Evolutionary conservation across 1,140 invertebrate genomes (phyloP), one percentile per base, ranked within the genome.

Genomic region (Penaeus chinensis): DNA sequence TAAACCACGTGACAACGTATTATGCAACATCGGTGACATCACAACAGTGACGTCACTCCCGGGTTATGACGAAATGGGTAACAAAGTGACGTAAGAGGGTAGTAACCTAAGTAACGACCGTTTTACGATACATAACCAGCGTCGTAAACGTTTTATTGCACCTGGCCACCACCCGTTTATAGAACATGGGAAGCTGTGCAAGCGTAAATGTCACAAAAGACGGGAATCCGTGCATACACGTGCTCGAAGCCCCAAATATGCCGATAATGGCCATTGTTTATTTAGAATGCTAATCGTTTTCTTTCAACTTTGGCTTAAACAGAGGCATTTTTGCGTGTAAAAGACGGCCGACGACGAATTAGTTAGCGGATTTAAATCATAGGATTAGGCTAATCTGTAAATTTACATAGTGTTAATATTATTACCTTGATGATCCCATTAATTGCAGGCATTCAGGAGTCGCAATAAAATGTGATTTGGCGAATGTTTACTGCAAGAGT

Each of bases 41-140:
- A 86, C 63, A 19, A 37, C 71, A 62, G 86, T 87, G 79, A 82
- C 79, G 79, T 82, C 79, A 82, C 79, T 32, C 3, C 10, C 60
- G 24, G 79, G 61, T 82, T 83, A 87, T 87, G 86, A 87, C 86
- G 86, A 87, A 87, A 87, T 83, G 86, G 86, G 86, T 87, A 83
- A 87, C 86, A 87, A 87, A 87, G 86, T 87, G 86, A 87, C 86
- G 86, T 87, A 87, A 87, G 86, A 87, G 86, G 71, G 86, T 81
- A 87, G 80, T 87, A 87, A 87, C 86, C 80, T 87, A 83, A 87
- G 86, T 87, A 87, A 87, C 86, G 86, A 87, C 86, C 86, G 60
- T 87, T 87, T 87, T 87, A 87, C 86, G 86, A 87, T 87, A 87
- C 86, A 87, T 87, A 87, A 87, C 86, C 86, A 71, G 80, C 86